Evolutionary conservation across 2,888 invertebrate genomes (phyloP).

Genomic region (Kryphioiulus occultus): DNA sequence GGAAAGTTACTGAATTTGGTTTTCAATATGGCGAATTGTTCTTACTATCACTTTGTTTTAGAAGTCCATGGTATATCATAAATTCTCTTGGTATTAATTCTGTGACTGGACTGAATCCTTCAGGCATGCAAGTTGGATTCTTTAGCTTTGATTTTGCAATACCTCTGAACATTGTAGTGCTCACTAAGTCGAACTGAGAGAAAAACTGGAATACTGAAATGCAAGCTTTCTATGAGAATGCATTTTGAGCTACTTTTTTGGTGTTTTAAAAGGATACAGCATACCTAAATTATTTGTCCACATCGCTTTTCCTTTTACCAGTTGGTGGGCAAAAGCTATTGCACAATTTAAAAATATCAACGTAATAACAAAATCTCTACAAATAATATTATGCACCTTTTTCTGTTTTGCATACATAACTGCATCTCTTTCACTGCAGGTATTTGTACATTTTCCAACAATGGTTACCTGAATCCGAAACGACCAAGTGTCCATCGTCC

Average conservation of each 20-base stretch:
- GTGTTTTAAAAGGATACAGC: background rate
- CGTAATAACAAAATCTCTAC: background rate
- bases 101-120: too few species aligned
- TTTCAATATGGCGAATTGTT: too few species aligned
- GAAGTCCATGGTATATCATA: background rate
- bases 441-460: conserved; percentile 67
- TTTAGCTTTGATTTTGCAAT: background rate
- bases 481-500: conserved; percentile 64
- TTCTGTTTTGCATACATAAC: background rate
- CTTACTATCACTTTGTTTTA: too few species aligned
- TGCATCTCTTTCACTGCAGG: conserved; percentile 54
- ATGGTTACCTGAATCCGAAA: conserved; percentile 68
- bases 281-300: background rate
- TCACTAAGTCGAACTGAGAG: background rate
- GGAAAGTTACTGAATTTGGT: background rate
- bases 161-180: background rate
- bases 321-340: background rate
- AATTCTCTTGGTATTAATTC: background rate
- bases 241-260: too few species aligned
- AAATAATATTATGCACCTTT: conserved; percentile 4
- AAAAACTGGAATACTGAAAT: background rate
- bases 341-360: background rate
- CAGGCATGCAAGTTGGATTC: background rate
- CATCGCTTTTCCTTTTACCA: background rate
- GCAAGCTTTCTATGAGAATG: background rate